A percentile compares a stretch with the other conserved stretches of the same genome.
Evolutionary conservation across 2,888 invertebrate species (phyloP).

Genomic region (Asteroscopus sphinx): DNA sequence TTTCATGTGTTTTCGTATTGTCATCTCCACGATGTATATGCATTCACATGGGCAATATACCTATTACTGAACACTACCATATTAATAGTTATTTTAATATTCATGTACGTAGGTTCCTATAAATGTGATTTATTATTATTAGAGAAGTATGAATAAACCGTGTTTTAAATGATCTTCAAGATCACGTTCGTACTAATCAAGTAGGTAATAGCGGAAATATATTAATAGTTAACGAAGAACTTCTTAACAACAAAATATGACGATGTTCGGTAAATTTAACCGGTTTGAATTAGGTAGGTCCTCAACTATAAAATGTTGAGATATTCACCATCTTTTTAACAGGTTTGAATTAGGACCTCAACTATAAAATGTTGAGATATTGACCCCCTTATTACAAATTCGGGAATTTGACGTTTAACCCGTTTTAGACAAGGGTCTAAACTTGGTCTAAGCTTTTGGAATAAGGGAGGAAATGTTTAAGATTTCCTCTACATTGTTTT

Average conservation of each 20-base stretch:
- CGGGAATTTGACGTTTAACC: too few species aligned
- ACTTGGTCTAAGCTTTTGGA: too few species aligned
- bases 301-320: too few species aligned
- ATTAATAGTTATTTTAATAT: slow-evolving; percentile 20
- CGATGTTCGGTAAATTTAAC: background rate
- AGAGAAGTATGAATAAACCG: background rate
- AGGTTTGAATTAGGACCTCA: too few species aligned
- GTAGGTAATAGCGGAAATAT: slow-evolving; percentile 7
- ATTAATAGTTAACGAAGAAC: background rate
- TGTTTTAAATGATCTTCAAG: slow-evolving; percentile 8
- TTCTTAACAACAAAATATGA: background rate
- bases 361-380: too few species aligned
- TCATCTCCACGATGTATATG: too few species aligned
- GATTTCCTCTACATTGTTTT: too few species aligned
- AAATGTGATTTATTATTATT: slow-evolving; percentile 2
- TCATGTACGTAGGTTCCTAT: background rate
- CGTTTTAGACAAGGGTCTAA: too few species aligned
- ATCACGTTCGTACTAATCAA: slow-evolving; percentile 24
- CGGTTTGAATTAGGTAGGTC: background rate
- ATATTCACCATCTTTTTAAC: too few species aligned
- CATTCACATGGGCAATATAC: background rate
- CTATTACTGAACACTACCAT: slow-evolving; percentile 9
- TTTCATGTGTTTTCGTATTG: too few species aligned
- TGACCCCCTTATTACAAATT: too few species aligned
- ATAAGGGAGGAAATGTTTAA: too few species aligned